phyloP scores from a whole-genome alignment of 2,113 vertebrate genomes.

The Peromyscus maniculatus region DNA sequence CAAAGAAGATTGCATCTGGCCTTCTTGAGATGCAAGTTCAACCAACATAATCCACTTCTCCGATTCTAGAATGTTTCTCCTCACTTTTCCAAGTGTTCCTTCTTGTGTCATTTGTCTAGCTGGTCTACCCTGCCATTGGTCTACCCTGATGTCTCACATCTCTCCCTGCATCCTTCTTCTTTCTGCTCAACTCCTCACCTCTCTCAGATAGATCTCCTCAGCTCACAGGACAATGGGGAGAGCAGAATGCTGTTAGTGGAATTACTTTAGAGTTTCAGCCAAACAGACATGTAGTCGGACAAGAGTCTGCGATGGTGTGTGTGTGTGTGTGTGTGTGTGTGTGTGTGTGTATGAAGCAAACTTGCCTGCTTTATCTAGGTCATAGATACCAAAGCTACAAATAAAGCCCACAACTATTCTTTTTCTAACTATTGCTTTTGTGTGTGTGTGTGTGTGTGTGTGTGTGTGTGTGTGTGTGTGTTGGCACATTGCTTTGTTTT shows the following conservation, averaged over 20 bases:
- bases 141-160: neutral
- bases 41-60: neutral
- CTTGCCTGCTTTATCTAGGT: neutral
- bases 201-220: neutral
- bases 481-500: neutral
- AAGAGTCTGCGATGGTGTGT: neutral
- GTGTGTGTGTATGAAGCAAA: neutral
- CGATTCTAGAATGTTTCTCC: neutral
- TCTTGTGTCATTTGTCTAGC: neutral
- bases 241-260: neutral
- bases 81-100: slow-evolving; percentile 33
- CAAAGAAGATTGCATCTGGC: neutral
- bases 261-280: slow-evolving; percentile 1
- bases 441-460: no score
- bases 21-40: slow-evolving; percentile 15
- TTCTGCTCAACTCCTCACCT: neutral
- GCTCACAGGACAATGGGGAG: neutral
- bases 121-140: neutral
- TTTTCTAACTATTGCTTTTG: neutral
- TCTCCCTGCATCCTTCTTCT: neutral
- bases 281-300: neutral
- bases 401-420: neutral
- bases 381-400: neutral
- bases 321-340: no score
- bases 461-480: neutral